Conservation (phyloP, 2,797 vertebrate species). For the Diplodus puntazzo region DNA sequence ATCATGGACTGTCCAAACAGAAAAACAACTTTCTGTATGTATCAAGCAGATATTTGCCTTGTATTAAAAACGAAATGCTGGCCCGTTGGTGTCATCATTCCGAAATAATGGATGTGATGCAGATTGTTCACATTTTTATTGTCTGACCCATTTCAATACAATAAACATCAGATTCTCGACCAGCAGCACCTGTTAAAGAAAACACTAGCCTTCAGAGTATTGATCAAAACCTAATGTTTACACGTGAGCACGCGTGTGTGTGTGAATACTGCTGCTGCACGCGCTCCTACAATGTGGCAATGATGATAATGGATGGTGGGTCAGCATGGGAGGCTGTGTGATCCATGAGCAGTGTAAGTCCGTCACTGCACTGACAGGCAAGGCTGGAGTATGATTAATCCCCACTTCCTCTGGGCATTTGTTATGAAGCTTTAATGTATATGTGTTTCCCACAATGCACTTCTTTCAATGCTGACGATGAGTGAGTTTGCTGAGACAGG, state of each 20-base stretch:
- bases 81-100: neutral
- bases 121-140: neutral
- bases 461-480: slow-evolving; percentile 32
- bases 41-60: neutral
- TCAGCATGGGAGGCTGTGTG: slow-evolving; percentile 60
- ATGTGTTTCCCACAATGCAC: slow-evolving; percentile 41
- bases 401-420: slow-evolving; percentile 55
- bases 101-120: slow-evolving; percentile 7
- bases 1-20: slow-evolving; percentile 24
- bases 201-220: neutral
- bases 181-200: neutral
- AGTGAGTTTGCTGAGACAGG: slow-evolving; percentile 12
- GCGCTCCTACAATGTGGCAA: slow-evolving; percentile 46
- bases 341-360: slow-evolving; percentile 67
- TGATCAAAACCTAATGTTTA: slow-evolving; percentile 14
- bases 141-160: neutral
- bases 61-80: slow-evolving; percentile 14
- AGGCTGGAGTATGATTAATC: slow-evolving; percentile 67
- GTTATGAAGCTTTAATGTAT: slow-evolving; percentile 51
- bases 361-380: slow-evolving; percentile 51
- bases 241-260: slow-evolving; percentile 20
- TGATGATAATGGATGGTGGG: slow-evolving; percentile 66
- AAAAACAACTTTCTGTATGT: slow-evolving; percentile 18
- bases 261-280: slow-evolving; percentile 12
- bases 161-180: neutral